Percentiles rank a stretch among this genome's conserved stretches.
Evolutionary conservation across 2,888 invertebrate species (phyloP).

Genomic region (Eulithis prunata): DNA sequence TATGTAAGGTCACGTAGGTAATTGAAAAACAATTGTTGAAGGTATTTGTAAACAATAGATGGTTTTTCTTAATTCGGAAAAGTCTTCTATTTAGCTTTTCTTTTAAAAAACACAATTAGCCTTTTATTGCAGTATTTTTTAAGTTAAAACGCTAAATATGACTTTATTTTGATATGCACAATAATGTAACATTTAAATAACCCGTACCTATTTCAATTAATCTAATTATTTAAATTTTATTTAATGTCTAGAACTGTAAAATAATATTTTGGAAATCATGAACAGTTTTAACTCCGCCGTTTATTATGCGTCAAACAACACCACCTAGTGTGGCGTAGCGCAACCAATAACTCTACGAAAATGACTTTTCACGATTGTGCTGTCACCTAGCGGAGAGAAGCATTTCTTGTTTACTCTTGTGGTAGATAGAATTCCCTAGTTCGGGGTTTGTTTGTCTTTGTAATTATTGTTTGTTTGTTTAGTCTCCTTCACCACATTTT

Average conservation of each 20-base stretch:
- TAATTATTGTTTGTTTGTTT: slow-evolving; percentile 7
- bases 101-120: too few species aligned
- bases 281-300: background rate
- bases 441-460: slow-evolving; percentile 4
- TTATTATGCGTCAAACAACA: slow-evolving; percentile 34
- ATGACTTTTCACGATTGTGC: slow-evolving; percentile 26
- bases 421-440: background rate
- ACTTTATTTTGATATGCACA: background rate
- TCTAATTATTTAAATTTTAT: too few species aligned
- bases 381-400: slow-evolving; percentile 45
- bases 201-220: too few species aligned
- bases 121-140: too few species aligned
- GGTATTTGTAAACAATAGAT: slow-evolving; percentile 26
- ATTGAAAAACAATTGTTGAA: slow-evolving; percentile 1
- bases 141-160: too few species aligned
- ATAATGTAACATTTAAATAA: too few species aligned
- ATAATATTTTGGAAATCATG: background rate
- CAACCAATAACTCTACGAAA: slow-evolving; percentile 1
- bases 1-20: background rate
- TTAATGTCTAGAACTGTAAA: too few species aligned
- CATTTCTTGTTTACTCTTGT: background rate
- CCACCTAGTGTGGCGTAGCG: slow-evolving; percentile 42
- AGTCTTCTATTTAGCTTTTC: slow-evolving; percentile 9
- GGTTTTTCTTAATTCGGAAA: slow-evolving; percentile 10
- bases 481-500: background rate